Base-by-base conservation (phyloP, 2,888 invertebrate species). In the Sturmia bella region DNA sequence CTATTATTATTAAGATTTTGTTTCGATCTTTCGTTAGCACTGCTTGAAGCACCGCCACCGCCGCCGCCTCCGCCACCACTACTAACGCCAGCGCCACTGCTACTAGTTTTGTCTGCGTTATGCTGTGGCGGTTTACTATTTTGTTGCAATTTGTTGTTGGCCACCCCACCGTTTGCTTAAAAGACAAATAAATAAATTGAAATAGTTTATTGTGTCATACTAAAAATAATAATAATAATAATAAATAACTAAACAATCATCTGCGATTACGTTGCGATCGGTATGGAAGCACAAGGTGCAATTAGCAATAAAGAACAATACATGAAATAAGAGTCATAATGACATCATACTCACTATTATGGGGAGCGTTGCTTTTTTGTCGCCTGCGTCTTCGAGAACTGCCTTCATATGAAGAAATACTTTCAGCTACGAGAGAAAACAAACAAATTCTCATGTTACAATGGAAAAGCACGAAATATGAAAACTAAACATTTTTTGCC, bases 371-470 rank as follows among this genome's bases (percentile, higher is more conserved):
- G 86, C 87, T 90, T 87, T 89, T 90, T 84, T 90, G 90, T 85
- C 89, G 86, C 86, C 91, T 87, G 84, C 91, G 90, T 86, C 91
- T 87, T 85, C 90, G 85, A 83, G 89, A 88, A 85, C 88, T 90
- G 78, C 89, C 90, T 85, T 91, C 91, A 83, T 88, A 90, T 43
- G 91, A 91, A 66, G 91, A 91, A 87, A 89, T 89, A 84, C 91
- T 91, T 87, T 91, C 91, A 85, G 91, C 91, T 91, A 45, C 84
- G 41, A 72, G 12, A 15, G 12, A 19, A 68, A 61, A 27, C 2
- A 39, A 39, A 50, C 3, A 32, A 0, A 50, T 57, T 32, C 12
- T 32, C n/a, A n/a, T 56, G 21, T 21, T 21, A 50, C 12, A 21
- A 21, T 3, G 7, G 1, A 17, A 11, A 39, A 39, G 2, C n/a